Conservation (phyloP, 2,797 vertebrate species). For the Hydrophis major region DNA sequence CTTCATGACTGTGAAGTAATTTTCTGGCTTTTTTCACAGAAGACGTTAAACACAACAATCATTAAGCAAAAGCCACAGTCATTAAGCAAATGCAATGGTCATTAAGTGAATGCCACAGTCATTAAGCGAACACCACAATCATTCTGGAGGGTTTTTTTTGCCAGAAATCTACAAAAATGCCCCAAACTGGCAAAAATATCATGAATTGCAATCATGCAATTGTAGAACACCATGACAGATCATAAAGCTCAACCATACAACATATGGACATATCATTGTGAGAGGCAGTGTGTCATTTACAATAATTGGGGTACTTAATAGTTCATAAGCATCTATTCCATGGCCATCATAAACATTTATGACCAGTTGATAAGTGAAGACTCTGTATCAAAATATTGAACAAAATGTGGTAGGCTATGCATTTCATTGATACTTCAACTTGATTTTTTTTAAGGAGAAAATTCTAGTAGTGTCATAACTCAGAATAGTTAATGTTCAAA, state of each 20-base stretch:
- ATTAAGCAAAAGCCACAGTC: background rate
- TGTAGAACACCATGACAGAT: background rate
- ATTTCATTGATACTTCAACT: background rate
- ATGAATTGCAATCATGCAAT: background rate
- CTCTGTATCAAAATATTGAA: background rate
- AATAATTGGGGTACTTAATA: background rate
- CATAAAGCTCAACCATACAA: background rate
- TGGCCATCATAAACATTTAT: background rate
- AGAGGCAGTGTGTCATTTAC: background rate
- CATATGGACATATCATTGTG: background rate
- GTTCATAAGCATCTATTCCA: background rate
- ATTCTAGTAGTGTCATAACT: background rate
- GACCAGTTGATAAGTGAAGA: background rate
- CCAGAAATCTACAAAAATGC: background rate
- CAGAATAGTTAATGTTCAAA: background rate
- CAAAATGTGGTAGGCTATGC: background rate
- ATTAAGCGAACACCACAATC: background rate
- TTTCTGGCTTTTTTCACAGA: background rate
- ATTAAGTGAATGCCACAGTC: background rate
- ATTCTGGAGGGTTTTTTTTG: background rate
- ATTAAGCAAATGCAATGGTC: background rate
- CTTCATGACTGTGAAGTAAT: background rate
- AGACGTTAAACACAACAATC: background rate
- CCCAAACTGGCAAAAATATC: background rate
- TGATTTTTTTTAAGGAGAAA: background rate